Conservation (phyloP, 1,140 invertebrate genomes). For the Heliconius melpomene region DNA sequence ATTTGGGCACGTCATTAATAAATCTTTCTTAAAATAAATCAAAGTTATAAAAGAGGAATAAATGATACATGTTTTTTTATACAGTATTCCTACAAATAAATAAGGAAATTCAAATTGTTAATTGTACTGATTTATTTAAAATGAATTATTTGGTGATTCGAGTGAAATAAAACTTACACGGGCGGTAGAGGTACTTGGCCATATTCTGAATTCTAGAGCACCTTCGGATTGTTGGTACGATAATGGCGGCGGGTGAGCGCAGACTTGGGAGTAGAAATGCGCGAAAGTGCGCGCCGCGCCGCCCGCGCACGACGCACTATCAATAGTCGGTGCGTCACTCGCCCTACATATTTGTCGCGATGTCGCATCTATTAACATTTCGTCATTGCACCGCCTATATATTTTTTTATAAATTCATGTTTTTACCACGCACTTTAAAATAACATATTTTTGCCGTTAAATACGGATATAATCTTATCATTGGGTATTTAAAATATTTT, state of each 20-base stretch:
- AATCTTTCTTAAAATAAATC: background rate
- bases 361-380: slow-evolving; percentile 52
- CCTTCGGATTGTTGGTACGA: background rate
- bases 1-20: background rate
- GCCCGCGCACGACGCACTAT: slow-evolving; percentile 53
- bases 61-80: too few relatives aligned
- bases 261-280: slow-evolving; percentile 19
- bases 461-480: background rate
- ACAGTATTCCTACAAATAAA: too few relatives aligned
- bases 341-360: slow-evolving; percentile 68
- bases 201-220: background rate
- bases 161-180: too few relatives aligned
- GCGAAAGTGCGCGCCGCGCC: slow-evolving; percentile 36
- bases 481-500: background rate
- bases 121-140: too few relatives aligned
- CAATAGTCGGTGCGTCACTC: slow-evolving; percentile 69
- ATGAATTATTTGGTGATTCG: too few relatives aligned
- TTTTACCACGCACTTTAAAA: background rate
- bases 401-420: background rate
- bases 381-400: slow-evolving; percentile 59
- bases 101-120: too few relatives aligned
- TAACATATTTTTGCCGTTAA: background rate
- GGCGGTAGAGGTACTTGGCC: too few relatives aligned
- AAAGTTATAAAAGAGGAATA: too few relatives aligned
- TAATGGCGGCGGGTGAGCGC: background rate